Evolutionary conservation across 2,113 vertebrate genomes (phyloP).

Genomic region (Albula goreensis): DNA sequence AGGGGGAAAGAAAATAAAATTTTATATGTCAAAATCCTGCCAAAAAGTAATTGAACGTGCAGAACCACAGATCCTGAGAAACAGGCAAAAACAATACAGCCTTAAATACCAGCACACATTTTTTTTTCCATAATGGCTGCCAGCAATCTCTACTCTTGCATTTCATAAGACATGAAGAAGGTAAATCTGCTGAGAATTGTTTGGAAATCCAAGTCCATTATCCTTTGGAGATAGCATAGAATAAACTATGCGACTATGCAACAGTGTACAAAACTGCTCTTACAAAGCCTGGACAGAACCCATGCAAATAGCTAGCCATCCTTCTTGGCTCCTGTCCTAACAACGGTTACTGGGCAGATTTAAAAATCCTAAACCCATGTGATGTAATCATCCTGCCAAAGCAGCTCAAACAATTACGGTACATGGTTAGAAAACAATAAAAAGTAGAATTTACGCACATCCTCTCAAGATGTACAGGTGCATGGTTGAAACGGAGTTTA

Average conservation of each 20-base stretch:
- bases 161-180: neutral
- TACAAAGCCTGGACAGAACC: neutral
- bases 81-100: no score
- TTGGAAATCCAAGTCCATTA: neutral
- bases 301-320: neutral
- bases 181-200: neutral
- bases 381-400: neutral
- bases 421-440: neutral
- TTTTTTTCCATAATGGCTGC: no score
- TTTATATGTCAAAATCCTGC: no score
- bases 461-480: neutral
- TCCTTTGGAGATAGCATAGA: neutral
- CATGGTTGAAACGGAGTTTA: neutral
- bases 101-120: no score
- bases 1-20: no score
- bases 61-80: no score
- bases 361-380: neutral
- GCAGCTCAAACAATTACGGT: neutral
- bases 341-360: no score
- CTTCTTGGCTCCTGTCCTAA: no score
- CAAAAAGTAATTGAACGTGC: no score
- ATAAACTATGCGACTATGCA: no score
- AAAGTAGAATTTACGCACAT: neutral
- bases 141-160: no score
- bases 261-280: no score